Base-by-base conservation (phyloP, 2,797 vertebrate species). In the Calcarius lapponicus region DNA sequence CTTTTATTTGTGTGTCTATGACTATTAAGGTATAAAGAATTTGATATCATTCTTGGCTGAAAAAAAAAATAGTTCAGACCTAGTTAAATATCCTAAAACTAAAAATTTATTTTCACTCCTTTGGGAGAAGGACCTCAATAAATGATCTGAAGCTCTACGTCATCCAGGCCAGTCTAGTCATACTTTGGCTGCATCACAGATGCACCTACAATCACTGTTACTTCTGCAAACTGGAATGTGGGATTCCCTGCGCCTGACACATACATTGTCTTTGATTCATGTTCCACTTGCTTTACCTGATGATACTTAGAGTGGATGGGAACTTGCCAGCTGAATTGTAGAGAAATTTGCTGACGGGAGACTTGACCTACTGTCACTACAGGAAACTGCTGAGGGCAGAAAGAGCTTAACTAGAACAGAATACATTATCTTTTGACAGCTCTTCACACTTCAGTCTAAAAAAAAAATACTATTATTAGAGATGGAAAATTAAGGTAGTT, bases 101-200 rank as follows among this genome's bases (percentile, higher is more conserved):
- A 58, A 84, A 62, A 36, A 22, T 7, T 20, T 9, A 22, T 38
- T 42, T 79, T 70, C 29, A 21, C 2, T 70, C 10, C 7, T 14
- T 24, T 74, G 17, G 11, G 36, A 73, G 4, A 42, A 64, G 25
- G 7, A 57, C 7, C 10, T 56, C 8, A 71, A 11, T 3, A 70
- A 62, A 62, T 2, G 2, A 50, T 48, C 24, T 83, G 25, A 76
- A 78, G 48, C 60, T 78, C 61, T 76, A 9, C 48, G 7, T 76
- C n/a, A n/a, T 58, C 56, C 34, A 51, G 11, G 7, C 9, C 8
- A 76, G 13, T 47, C 51, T 62, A 72, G 28, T 17, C 17, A 28
- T 31, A 16, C 6, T 80, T 57, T 15, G 24, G 1, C 32, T 88
- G 34, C 0, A 0, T 15, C 57, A 32, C 6, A 64, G 19, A 34